These are phyloP conservation scores for Chrysolina americana DNA, from an alignment of 2,888 invertebrate species.

Conservation along the genomic window DNA sequence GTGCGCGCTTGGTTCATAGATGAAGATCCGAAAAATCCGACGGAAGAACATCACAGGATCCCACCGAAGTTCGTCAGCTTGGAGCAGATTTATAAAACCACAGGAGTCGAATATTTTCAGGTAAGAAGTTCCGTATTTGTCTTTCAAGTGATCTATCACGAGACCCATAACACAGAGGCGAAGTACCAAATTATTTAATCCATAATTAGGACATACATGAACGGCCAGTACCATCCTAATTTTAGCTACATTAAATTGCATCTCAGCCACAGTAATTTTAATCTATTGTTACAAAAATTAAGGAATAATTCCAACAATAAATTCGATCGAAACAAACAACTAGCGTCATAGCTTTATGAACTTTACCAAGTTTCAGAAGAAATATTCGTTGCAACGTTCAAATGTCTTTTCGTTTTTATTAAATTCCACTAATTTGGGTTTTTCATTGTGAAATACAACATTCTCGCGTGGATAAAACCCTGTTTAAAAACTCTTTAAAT, in stretches of 20 bases:
- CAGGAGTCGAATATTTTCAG: slow-evolving; percentile 88
- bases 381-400: not conserved
- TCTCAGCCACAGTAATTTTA: too few relatives aligned
- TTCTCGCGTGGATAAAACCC: not conserved
- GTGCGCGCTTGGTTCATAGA: slow-evolving; percentile 89
- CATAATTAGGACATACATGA: too few relatives aligned
- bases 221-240: too few relatives aligned
- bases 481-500: not conserved
- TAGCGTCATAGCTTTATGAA: too few relatives aligned
- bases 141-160: not conserved
- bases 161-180: not conserved
- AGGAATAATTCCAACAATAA: too few relatives aligned
- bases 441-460: too few relatives aligned
- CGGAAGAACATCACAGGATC: slow-evolving; percentile 82
- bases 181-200: not conserved
- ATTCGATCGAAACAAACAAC: too few relatives aligned
- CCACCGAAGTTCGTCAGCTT: slow-evolving; percentile 80
- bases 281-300: too few relatives aligned
- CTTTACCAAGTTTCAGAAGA: too few relatives aligned
- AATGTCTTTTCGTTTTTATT: too few relatives aligned
- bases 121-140: slow-evolving; percentile 70
- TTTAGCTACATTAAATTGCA: not conserved
- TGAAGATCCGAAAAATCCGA: slow-evolving; percentile 77
- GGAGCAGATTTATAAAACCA: slow-evolving; percentile 76
- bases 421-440: too few relatives aligned